Conservation (phyloP, 2,888 invertebrate genomes). For the Eilema sororculum region DNA sequence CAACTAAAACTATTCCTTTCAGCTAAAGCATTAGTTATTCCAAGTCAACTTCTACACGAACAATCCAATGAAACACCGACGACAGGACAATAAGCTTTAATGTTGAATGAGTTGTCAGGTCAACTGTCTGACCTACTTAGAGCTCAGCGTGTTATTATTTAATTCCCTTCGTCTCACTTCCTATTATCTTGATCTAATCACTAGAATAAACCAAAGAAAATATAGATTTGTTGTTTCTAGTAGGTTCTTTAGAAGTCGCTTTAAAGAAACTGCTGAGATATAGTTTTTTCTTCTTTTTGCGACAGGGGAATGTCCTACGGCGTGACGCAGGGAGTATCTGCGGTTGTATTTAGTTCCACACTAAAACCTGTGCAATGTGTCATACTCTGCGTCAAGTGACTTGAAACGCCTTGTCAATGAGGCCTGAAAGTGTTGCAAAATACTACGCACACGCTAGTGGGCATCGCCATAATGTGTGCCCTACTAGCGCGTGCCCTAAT, state of each 20-base stretch:
- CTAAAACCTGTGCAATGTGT: no score
- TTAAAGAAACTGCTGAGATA: not conserved
- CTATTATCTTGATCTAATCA: slow-evolving; percentile 27
- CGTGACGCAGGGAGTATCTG: no score
- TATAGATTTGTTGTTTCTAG: not conserved
- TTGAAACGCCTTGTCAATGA: no score
- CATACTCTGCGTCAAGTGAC: no score
- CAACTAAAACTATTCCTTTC: not conserved
- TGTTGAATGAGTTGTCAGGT: slow-evolving; percentile 58
- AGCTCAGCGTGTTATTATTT: slow-evolving; percentile 41
- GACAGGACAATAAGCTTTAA: slow-evolving; percentile 56
- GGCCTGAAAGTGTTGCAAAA: no score
- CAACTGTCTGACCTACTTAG: slow-evolving; percentile 57
- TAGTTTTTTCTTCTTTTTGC: no score
- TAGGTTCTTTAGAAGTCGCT: not conserved
- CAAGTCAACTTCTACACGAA: slow-evolving; percentile 12
- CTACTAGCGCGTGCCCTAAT: no score
- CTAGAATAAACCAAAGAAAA: slow-evolving; percentile 7
- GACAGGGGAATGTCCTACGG: no score
- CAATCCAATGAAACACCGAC: slow-evolving; percentile 17
- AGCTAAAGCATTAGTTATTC: not conserved
- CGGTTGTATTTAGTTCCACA: no score
- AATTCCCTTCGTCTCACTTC: slow-evolving; percentile 39
- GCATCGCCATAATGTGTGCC: no score
- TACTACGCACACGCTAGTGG: no score